These are phyloP conservation scores for Nemotelus nigrinus DNA, from an alignment of 2,888 invertebrate genomes.

Conservation along the genomic window DNA sequence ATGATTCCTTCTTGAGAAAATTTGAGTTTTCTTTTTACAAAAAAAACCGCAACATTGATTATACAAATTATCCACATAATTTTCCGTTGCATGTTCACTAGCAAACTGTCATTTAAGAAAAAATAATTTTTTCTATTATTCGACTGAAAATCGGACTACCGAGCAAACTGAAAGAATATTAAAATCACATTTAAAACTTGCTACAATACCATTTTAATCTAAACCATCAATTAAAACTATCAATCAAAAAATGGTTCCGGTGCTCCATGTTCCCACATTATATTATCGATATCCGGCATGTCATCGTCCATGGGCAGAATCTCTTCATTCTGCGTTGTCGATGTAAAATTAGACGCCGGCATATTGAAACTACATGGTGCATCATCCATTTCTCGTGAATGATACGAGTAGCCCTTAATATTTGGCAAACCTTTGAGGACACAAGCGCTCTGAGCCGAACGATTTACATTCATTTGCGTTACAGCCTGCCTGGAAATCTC, in stretches of 20 bases:
- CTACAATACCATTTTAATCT: too few relatives aligned
- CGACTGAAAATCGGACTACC: too few relatives aligned
- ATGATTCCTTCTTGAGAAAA: too few relatives aligned
- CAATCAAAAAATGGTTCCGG: conserved; percentile 48
- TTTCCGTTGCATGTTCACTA: too few relatives aligned
- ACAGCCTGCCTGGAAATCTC: conserved; percentile 60
- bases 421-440: conserved; percentile 78
- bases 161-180: too few relatives aligned
- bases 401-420: conserved; percentile 73
- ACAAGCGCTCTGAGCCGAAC: conserved; percentile 83
- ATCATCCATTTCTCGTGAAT: conserved; percentile 42
- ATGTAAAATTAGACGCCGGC: not conserved
- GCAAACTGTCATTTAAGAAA: too few relatives aligned
- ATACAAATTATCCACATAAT: too few relatives aligned
- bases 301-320: conserved; percentile 66
- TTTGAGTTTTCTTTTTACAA: too few relatives aligned
- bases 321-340: conserved; percentile 65
- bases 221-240: not conserved
- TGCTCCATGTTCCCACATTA: conserved; percentile 47
- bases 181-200: too few relatives aligned
- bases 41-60: too few relatives aligned
- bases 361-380: conserved; percentile 71
- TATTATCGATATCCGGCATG: conserved; percentile 34
- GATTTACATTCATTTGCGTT: conserved; percentile 81
- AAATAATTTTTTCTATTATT: too few relatives aligned